These are phyloP conservation scores for Plectropomus leopardus DNA, from an alignment of 2,113 vertebrate species.

Conservation along the genomic window DNA sequence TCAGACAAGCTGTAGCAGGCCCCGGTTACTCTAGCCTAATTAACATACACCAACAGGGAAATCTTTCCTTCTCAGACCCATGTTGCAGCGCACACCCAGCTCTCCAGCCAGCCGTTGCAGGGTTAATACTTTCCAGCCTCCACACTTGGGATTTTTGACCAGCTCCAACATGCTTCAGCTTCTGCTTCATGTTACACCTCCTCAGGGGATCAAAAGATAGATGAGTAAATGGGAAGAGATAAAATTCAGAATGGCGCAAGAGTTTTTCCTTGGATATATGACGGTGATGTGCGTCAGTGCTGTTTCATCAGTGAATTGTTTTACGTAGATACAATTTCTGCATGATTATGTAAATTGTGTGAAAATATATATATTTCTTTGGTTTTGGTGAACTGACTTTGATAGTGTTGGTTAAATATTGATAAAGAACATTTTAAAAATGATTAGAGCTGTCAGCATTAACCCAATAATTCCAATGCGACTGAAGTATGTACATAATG, in stretches of 20 bases:
- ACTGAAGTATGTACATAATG: too few relatives aligned
- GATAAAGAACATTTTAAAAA: too few relatives aligned
- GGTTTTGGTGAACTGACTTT: neutral
- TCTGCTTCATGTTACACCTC: constrained; percentile 46
- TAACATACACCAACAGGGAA: constrained; percentile 79
- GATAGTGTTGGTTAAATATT: neutral
- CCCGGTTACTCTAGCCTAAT: constrained; percentile 77
- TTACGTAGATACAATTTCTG: neutral
- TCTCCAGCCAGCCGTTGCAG: constrained; percentile 57
- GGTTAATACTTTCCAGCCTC: constrained; percentile 75
- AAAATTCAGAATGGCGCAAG: neutral
- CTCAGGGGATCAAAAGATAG: constrained; percentile 44
- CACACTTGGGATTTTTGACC: constrained; percentile 68
- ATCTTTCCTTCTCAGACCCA: constrained; percentile 57
- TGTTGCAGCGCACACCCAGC: constrained; percentile 17
- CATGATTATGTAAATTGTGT: neutral
- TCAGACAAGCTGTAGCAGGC: constrained; percentile 82
- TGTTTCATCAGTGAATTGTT: constrained; percentile 3
- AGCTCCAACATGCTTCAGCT: constrained; percentile 74
- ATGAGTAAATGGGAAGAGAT: constrained; percentile 51
- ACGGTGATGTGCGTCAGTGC: neutral
- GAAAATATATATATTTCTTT: neutral
- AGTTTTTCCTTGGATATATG: neutral
- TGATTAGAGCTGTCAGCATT: too few relatives aligned
- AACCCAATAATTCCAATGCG: too few relatives aligned